Evolutionary conservation across 2,797 vertebrate species (phyloP), one percentile per base, ranked within the genome.

Genomic region (Threskiornis aethiopicus): DNA sequence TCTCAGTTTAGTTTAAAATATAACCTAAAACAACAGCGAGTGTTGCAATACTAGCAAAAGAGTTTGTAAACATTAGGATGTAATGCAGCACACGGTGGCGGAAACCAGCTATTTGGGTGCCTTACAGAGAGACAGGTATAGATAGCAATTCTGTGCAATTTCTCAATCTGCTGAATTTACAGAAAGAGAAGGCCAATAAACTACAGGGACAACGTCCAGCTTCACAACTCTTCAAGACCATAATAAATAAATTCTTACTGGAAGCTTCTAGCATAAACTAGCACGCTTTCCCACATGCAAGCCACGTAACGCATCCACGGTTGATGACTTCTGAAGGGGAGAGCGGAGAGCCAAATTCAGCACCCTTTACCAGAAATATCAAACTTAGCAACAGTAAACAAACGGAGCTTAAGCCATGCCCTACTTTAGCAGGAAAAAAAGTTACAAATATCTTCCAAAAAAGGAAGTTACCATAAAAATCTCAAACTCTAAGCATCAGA

Each of bases 71-170:
- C 4, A 31, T 73, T 13, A 39, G 66, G 55, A n/a, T 33, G 14
- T 7, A 52, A 52, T 0, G 2, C 10, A 35, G 55, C 10, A 11
- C 24, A 0, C 0, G 5, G 28, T 46, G 67, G 11, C 54, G 67
- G 55, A 49, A 80, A 62, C 2, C 42, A 31, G 54, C 9, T 37
- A 9, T 55, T 5, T 18, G 46, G 58, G 24, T 22, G 19, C 39
- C 51, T 31, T 4, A 26, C 28, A 4, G n/a, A 51, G 33, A 41
- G 24, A 44, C n/a, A 46, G 6, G 11, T 29, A 24, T 1, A 47
- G 49, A 24, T 0, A 66, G 51, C 29, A 66, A 75, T 26, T 37
- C 49, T 18, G 6, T 6, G 16, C 35, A 35, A 39, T 9, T 76
- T n/a, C 72, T 84, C 39, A 17, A 0, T 15, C 39, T 55, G 47